Evolutionary conservation across 2,888 invertebrate species (phyloP).

Genomic region (Phragmatobia fuliginosa): DNA sequence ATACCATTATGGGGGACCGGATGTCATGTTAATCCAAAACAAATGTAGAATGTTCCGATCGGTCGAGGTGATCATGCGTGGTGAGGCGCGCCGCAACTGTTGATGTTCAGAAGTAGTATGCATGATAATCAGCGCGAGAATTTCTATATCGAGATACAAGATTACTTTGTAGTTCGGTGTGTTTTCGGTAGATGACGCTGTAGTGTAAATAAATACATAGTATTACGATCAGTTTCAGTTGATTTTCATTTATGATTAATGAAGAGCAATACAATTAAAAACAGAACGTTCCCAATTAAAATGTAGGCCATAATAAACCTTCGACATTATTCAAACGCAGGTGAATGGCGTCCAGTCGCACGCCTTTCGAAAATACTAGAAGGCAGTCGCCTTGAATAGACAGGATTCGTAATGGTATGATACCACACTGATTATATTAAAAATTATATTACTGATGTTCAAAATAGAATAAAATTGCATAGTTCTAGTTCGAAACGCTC

Average conservation of each 20-base stretch:
- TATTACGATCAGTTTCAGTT: background rate
- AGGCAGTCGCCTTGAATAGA: conserved; percentile 1
- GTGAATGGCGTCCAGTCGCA: background rate
- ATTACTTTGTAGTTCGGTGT: too few relatives aligned
- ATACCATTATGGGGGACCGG: too few relatives aligned
- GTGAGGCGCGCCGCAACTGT: too few relatives aligned
- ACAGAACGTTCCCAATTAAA: background rate
- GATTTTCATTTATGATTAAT: background rate
- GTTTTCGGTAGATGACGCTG: too few relatives aligned
- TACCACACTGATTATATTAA: background rate
- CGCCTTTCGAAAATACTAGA: conserved; percentile 2
- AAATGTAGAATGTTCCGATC: too few relatives aligned
- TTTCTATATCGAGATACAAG: too few relatives aligned
- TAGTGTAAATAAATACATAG: background rate
- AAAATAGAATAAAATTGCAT: background rate
- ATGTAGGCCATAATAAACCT: background rate
- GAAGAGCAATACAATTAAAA: background rate
- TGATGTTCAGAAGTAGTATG: too few relatives aligned
- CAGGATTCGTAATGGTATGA: conserved; percentile 3
- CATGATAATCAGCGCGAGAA: too few relatives aligned
- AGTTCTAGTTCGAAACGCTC: background rate
- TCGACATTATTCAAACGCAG: background rate
- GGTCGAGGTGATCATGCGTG: too few relatives aligned
- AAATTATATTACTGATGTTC: background rate
- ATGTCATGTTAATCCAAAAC: too few relatives aligned